These are phyloP conservation scores for Nymphalis urticae DNA, from an alignment of 2,888 invertebrate genomes.

Conservation along the genomic window DNA sequence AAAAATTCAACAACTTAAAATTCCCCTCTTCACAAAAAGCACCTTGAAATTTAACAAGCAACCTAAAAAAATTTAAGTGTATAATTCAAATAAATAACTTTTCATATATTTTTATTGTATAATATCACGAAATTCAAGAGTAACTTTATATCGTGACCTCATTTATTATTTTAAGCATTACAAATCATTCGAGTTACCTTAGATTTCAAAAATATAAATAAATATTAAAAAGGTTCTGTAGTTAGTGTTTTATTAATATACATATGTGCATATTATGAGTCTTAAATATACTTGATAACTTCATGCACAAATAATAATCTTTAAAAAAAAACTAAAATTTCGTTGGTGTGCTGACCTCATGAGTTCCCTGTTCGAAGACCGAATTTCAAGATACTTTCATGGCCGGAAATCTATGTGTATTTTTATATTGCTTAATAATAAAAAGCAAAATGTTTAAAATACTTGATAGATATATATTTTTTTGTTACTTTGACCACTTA, in stretches of 20 bases:
- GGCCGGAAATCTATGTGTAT: no score
- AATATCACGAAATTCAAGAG: background rate
- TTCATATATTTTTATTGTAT: background rate
- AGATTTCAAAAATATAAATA: background rate
- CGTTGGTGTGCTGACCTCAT: no score
- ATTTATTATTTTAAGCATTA: background rate
- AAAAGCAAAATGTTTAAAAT: no score
- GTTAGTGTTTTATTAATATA: background rate
- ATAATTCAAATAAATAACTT: constrained; percentile 2
- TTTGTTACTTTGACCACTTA: no score
- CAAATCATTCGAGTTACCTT: background rate
- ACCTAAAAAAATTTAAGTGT: background rate
- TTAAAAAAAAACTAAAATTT: no score
- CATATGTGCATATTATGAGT: no score
- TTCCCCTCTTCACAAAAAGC: background rate
- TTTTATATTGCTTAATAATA: no score
- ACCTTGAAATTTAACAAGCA: background rate
- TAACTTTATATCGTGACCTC: constrained; percentile 3
- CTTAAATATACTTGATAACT: no score
- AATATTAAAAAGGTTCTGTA: background rate
- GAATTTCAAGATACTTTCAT: no score
- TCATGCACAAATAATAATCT: no score
- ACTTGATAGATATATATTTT: no score
- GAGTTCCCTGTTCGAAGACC: no score
- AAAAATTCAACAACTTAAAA: background rate